phyloP scores from a whole-genome alignment of 1,140 invertebrate genomes.

The Drosophila subpulchrella region DNA sequence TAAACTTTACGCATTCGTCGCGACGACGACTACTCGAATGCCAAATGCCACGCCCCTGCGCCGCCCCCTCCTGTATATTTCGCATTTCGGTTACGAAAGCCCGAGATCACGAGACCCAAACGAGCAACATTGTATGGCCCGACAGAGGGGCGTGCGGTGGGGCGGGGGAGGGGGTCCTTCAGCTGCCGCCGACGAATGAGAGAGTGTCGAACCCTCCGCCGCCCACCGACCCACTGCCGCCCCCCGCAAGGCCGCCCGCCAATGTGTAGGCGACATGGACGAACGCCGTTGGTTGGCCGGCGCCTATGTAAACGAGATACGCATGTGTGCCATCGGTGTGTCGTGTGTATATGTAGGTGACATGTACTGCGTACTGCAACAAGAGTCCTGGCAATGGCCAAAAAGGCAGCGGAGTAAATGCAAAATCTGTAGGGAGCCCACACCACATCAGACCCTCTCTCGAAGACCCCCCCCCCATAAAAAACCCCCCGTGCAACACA shows the following conservation, averaged over 20 bases:
- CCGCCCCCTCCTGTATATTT: conserved; percentile 1
- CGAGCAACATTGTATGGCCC: conserved; percentile 77
- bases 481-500: conserved; percentile 10
- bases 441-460: not conserved
- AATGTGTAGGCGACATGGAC: conserved; percentile 69
- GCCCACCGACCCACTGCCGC: conserved; percentile 15
- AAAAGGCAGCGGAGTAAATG: conserved; percentile 77
- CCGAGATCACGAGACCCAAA: conserved; percentile 59
- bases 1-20: conserved; percentile 68
- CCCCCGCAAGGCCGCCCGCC: conserved; percentile 28
- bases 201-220: conserved; percentile 63
- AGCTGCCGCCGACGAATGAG: conserved; percentile 75
- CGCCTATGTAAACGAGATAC: conserved; percentile 77
- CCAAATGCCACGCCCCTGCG: conserved; percentile 9
- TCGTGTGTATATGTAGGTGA: conserved; percentile 69
- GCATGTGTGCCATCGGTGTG: conserved; percentile 40
- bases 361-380: conserved; percentile 76
- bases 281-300: conserved; percentile 74
- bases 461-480: not conserved
- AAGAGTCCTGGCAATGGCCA: conserved; percentile 65
- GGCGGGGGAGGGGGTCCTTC: conserved; percentile 41
- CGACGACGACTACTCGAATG: conserved; percentile 29
- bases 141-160: conserved; percentile 5
- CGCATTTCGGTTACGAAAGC: conserved; percentile 63
- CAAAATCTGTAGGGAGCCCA: conserved; percentile 77